Conservation (phyloP, 2,888 invertebrate genomes). For the Caenorhabditis angaria region DNA sequence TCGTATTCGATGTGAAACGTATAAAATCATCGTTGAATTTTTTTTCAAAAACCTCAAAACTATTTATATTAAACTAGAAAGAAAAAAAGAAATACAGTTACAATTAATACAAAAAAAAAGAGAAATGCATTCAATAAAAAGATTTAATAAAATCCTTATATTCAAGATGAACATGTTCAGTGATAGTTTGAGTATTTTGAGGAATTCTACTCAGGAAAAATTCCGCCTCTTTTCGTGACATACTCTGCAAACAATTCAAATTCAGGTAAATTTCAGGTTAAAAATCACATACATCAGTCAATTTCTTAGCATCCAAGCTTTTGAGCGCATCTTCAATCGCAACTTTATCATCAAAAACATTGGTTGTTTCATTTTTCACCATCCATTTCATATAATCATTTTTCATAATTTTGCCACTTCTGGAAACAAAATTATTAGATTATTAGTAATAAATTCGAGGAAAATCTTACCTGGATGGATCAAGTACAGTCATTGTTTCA, state of each 20-base stretch:
- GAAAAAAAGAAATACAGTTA: background rate
- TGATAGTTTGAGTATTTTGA: slow-evolving; percentile 22
- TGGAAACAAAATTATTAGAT: background rate
- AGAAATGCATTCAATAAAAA: slow-evolving; percentile 19
- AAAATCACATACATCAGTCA: slow-evolving; percentile 20
- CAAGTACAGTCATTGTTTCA: slow-evolving; percentile 20
- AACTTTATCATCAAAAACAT: slow-evolving; percentile 23
- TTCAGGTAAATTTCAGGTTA: background rate
- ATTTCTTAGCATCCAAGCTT: slow-evolving; percentile 27
- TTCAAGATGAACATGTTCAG: slow-evolving; percentile 30
- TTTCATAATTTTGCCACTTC: slow-evolving; percentile 19
- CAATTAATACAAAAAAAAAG: background rate
- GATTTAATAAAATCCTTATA: slow-evolving; percentile 35
- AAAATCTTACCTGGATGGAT: slow-evolving; percentile 17
- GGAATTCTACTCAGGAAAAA: slow-evolving; percentile 34
- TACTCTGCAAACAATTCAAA: slow-evolving; percentile 29
- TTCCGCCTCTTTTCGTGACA: slow-evolving; percentile 37
- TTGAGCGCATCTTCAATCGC: slow-evolving; percentile 35
- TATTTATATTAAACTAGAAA: slow-evolving; percentile 2
- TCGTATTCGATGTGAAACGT: background rate
- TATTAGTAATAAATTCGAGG: background rate
- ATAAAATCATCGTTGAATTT: background rate
- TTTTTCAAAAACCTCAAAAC: background rate
- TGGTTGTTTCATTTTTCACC: slow-evolving; percentile 36
- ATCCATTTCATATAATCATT: slow-evolving; percentile 30